Base-by-base conservation (phyloP, 1,140 invertebrate species). In the Sitobion miscanthi region DNA sequence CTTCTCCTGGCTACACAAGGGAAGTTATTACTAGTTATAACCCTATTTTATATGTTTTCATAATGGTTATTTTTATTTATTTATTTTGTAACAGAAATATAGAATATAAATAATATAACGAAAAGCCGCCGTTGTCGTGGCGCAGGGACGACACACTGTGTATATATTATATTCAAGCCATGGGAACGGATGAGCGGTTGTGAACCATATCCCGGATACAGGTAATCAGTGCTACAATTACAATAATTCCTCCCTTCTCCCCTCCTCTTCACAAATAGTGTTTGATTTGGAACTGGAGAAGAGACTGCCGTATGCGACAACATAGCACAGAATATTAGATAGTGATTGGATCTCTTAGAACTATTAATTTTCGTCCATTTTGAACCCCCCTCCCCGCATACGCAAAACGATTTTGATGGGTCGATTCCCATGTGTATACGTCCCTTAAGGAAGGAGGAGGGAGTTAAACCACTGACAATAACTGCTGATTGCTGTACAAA, bases 131-230 rank as follows among this genome's bases (percentile, higher is more conserved):
- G 35, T 9, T 21, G n/a, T 38, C 21, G 6, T 47, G 42, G 30
- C 25, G 35, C 52, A 25, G 88, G 35, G 52, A 89, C 52, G 52
- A 89, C 35, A 57, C 52, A 49, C n/a, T 54, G 25, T 23, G n/a
- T 47, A 87, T 89, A 89, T 89, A 42, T 88, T 54, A 54, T 54
- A 57, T 45, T 42, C 7, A 4, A 35, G 23, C 25, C 91, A 85
- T 93, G 91, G 91, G 91, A 93, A 93, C 91, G 91, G 91, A 93
- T 93, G 91, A 14, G 91, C 49, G 20, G 82, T 57, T 93, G 91
- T 93, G 91, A 57, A 93, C 82, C 77, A 57, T 93, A 86, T 85
- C 69, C 91, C 91, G 91, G 91, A 93, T 93, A 93, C 91, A 93
- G 91, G 91, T 93, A 93, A 93, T 93, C 91, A 93, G 35, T 42